Evolutionary conservation across 2,113 vertebrate genomes (phyloP).

Genomic region (Nipponia nippon): DNA sequence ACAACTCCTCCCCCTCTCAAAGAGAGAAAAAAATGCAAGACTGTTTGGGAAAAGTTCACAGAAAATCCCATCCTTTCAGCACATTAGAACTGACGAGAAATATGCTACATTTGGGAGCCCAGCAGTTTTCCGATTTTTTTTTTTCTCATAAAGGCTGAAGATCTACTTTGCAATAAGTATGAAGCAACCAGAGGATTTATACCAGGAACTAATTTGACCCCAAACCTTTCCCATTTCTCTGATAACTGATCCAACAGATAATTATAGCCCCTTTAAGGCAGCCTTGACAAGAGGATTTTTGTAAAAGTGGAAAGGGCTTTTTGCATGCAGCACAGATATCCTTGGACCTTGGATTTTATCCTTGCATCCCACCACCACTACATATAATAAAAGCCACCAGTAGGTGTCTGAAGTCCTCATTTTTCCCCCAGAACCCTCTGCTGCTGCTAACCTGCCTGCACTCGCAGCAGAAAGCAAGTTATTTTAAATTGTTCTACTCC

Average conservation of each 20-base stretch:
- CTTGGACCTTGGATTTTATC: background rate
- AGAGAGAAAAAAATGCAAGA: background rate
- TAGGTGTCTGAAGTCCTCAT: background rate
- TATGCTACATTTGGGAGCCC: background rate
- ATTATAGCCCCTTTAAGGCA: background rate
- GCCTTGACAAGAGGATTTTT: background rate
- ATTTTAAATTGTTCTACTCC: background rate
- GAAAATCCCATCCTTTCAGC: conserved; percentile 53
- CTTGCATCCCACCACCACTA: background rate
- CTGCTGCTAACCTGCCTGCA: background rate
- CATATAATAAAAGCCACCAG: background rate
- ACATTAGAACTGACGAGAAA: background rate
- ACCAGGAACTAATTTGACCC: background rate
- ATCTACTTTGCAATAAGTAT: background rate
- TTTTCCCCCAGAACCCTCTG: background rate
- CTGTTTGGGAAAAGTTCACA: conserved; percentile 38
- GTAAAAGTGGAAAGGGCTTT: background rate
- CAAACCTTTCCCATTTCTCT: background rate
- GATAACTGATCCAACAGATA: background rate
- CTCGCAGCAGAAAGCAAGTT: background rate
- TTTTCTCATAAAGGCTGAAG: background rate
- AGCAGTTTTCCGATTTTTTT: background rate
- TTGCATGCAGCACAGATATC: background rate
- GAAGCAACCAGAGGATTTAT: background rate
- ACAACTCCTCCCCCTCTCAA: conserved; percentile 64